Percentiles rank a stretch among this genome's conserved stretches.
These are phyloP conservation scores for Amphimallon solstitiale DNA, from an alignment of 2,888 invertebrate genomes.

Conservation along the genomic window DNA sequence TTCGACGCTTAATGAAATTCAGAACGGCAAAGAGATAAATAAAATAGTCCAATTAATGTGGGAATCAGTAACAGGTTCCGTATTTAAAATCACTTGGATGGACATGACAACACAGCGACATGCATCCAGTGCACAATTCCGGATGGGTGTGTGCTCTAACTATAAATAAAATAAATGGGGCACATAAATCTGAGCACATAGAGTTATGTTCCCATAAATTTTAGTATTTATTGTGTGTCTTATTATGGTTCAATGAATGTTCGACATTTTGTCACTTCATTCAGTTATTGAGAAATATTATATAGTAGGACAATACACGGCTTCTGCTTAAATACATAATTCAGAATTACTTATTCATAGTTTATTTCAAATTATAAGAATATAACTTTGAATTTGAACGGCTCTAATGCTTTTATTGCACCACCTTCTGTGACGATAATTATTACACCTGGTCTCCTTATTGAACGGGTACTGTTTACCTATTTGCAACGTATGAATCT, in stretches of 20 bases:
- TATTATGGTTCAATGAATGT: slow-evolving; percentile 23
- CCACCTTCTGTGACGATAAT: too few species aligned
- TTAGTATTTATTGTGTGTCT: slow-evolving; percentile 48
- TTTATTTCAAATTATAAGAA: too few species aligned
- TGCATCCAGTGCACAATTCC: slow-evolving; percentile 29
- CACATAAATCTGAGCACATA: slow-evolving; percentile 58
- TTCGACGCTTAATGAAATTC: slow-evolving; percentile 8
- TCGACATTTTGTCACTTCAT: not conserved
- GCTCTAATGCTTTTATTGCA: too few species aligned
- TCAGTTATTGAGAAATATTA: not conserved
- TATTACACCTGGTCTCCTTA: too few species aligned
- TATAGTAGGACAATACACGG: too few species aligned
- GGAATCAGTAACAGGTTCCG: slow-evolving; percentile 13
- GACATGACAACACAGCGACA: not conserved
- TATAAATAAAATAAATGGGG: slow-evolving; percentile 59
- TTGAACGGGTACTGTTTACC: too few species aligned
- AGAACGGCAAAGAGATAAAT: slow-evolving; percentile 20
- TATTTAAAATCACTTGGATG: slow-evolving; percentile 29
- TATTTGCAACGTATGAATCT: too few species aligned
- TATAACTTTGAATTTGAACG: too few species aligned
- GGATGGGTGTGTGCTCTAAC: slow-evolving; percentile 57
- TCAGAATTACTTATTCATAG: too few species aligned
- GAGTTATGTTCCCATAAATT: slow-evolving; percentile 52
- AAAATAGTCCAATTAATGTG: slow-evolving; percentile 25
- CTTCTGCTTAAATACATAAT: too few species aligned